These are phyloP conservation scores for Peromyscus leucopus DNA, from an alignment of 2,113 vertebrate genomes.

Conservation along the genomic window DNA sequence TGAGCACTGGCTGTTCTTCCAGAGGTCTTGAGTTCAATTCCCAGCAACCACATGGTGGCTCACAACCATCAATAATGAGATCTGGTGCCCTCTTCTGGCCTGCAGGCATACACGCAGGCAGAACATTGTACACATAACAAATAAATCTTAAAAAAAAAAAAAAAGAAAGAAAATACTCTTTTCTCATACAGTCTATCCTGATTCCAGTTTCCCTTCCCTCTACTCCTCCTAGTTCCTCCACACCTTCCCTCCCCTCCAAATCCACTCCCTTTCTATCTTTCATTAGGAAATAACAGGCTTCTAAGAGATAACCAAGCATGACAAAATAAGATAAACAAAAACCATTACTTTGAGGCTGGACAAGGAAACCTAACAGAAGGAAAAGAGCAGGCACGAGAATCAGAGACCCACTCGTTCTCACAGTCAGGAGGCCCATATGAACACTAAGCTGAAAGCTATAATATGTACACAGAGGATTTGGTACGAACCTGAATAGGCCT, in stretches of 20 bases:
- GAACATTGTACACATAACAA: no score
- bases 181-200: neutral
- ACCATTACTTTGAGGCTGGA: no score
- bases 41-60: no score
- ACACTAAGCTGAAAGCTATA: neutral
- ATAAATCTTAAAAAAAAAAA: no score
- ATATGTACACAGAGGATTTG: neutral
- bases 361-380: neutral
- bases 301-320: neutral
- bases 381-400: neutral
- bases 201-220: neutral
- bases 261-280: neutral
- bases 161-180: neutral
- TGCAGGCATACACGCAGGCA: no score
- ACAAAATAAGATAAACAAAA: neutral
- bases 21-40: neutral
- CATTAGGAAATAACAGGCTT: neutral
- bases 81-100: no score
- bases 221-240: no score
- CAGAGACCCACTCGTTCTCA: neutral
- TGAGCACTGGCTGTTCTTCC: no score
- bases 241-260: neutral
- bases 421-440: neutral
- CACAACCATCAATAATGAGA: no score
- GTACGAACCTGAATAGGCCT: neutral